Conservation (phyloP, 2,888 invertebrate species). For the Caenorhabditis drosophilae region DNA sequence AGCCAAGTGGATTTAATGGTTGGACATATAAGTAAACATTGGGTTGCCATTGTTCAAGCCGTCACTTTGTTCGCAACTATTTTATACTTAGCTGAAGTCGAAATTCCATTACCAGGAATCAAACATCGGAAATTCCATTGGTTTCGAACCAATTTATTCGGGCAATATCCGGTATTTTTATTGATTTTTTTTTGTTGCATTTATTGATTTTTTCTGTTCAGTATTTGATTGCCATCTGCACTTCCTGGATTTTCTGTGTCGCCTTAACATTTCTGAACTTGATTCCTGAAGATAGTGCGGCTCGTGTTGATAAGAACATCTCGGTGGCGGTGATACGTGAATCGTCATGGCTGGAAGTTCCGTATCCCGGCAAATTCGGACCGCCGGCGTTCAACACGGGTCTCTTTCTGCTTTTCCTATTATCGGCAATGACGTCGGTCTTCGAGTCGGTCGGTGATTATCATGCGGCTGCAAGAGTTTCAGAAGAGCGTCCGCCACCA, state of each 20-base stretch:
- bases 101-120: slow-evolving; percentile 60
- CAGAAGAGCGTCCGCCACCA: slow-evolving; percentile 82
- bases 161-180: slow-evolving; percentile 64
- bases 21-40: slow-evolving; percentile 60
- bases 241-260: slow-evolving; percentile 66
- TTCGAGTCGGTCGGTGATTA: slow-evolving; percentile 76
- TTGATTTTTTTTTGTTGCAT: too few species aligned
- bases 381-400: slow-evolving; percentile 59
- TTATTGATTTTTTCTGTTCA: slow-evolving; percentile 24
- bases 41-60: slow-evolving; percentile 65
- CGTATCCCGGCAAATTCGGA: slow-evolving; percentile 66
- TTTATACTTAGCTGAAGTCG: slow-evolving; percentile 61
- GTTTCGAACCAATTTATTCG: slow-evolving; percentile 58
- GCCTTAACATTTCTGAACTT: slow-evolving; percentile 60
- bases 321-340: slow-evolving; percentile 54
- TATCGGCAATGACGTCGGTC: slow-evolving; percentile 66
- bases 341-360: slow-evolving; percentile 59
- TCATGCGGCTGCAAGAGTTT: slow-evolving; percentile 81
- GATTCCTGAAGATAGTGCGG: slow-evolving; percentile 55
- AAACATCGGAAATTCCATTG: slow-evolving; percentile 56
- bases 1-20: slow-evolving; percentile 62
- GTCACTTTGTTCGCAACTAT: slow-evolving; percentile 63
- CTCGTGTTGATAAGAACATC: slow-evolving; percentile 61
- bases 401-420: slow-evolving; percentile 59
- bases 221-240: slow-evolving; percentile 65